Evolutionary conservation across 2,888 invertebrate genomes (phyloP), one percentile per base, ranked within the genome.

Genomic region (Trichopoda pennipes): DNA sequence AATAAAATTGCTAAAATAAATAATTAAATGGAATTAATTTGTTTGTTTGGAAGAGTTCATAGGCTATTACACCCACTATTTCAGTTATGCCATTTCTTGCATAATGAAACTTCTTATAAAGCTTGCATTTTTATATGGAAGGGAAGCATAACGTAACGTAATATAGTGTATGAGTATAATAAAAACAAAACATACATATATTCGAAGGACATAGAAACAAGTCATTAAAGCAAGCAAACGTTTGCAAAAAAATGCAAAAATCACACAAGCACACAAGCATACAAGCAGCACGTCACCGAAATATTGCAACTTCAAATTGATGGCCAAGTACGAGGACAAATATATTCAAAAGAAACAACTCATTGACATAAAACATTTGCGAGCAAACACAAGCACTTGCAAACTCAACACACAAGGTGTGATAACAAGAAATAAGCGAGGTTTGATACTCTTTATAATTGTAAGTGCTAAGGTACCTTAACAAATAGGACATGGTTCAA

Each of bases 251-350:
- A 69, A 69, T 12, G 14, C 17, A 69, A 32, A 23, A 38, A 10
- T 32, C 42, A 49, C 21, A 60, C 60, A n/a, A n/a, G n/a, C n/a
- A n/a, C n/a, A n/a, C n/a, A n/a, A n/a, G n/a, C 28, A 28, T 28
- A 28, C 28, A 28, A 28, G 74, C 38, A 32, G 42, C 28, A 14
- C 64, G 58, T 53, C 35, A 60, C 42, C 19, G 28, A 32, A 63
- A 60, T 51, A 14, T 47, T 78, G 53, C 51, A 66, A 66, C 58
- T 47, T 60, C 0, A 68, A 53, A 12, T 73, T 79, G 42, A 16
- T 73, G 72, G 79, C 79, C 79, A 79, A 79, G 73, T 73, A 66
- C 79, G 55, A 79, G 79, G 73, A 55, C 73, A 66, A 72, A 49
- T 21, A 17, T 56, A 17, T 16, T 49, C 53, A 66, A 19, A 49